Conservation (phyloP, 2,113 vertebrate species). For the Vimba vimba region DNA sequence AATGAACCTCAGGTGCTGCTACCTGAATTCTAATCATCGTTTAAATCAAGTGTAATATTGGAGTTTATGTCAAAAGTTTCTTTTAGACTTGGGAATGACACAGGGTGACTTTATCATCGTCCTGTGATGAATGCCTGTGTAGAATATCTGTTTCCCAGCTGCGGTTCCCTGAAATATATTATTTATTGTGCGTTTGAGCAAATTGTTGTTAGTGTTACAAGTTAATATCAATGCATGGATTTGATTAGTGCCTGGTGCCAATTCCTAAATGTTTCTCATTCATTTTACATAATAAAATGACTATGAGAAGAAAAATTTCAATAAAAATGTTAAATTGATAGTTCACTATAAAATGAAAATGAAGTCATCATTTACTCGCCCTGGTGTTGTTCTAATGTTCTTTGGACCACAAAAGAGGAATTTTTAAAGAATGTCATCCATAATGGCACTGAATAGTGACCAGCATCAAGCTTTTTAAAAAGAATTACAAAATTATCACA, state of each 20-base stretch:
- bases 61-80: background rate
- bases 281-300: background rate
- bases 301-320: background rate
- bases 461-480: too few species aligned
- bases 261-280: background rate
- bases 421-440: too few species aligned
- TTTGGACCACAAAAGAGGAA: too few species aligned
- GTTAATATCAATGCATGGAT: background rate
- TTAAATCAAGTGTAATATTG: conserved; percentile 13
- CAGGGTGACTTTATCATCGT: background rate
- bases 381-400: too few species aligned
- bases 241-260: background rate
- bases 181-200: background rate
- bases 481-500: too few species aligned
- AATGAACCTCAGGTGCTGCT: conserved; percentile 25
- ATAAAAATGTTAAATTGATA: too few species aligned
- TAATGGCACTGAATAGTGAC: too few species aligned
- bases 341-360: too few species aligned
- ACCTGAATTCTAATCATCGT: conserved; percentile 6
- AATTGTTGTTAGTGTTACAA: background rate
- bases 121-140: background rate
- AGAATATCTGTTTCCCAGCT: background rate
- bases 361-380: too few species aligned
- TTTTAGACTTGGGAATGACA: background rate
- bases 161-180: background rate